Conservation (phyloP, 2,888 invertebrate species). For the Callosobruchus maculatus region DNA sequence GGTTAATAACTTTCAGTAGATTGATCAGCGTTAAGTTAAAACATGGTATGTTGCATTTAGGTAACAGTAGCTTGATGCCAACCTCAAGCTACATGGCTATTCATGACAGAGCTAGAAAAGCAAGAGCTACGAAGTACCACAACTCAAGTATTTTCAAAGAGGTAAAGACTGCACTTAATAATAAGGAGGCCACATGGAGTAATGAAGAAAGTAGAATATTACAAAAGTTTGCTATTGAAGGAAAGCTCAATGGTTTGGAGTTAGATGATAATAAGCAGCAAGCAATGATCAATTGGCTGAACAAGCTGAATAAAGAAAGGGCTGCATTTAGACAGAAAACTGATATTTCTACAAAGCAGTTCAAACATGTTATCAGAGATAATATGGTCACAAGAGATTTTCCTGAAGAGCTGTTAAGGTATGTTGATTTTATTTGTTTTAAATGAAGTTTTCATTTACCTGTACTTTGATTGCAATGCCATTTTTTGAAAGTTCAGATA, state of each 20-base stretch:
- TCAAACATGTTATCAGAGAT: slow-evolving; percentile 66
- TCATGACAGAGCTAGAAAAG: slow-evolving; percentile 73
- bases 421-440: not conserved
- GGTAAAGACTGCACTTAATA: slow-evolving; percentile 52
- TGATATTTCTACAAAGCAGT: slow-evolving; percentile 61
- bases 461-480: no score
- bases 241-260: slow-evolving; percentile 77
- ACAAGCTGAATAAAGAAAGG: slow-evolving; percentile 57
- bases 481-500: no score
- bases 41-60: not conserved
- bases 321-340: slow-evolving; percentile 65
- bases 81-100: slow-evolving; percentile 74
- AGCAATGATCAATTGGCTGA: slow-evolving; percentile 55
- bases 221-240: slow-evolving; percentile 77
- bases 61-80: slow-evolving; percentile 76
- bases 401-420: slow-evolving; percentile 64
- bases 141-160: slow-evolving; percentile 67
- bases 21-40: no score
- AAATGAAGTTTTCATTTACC: no score
- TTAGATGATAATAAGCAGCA: slow-evolving; percentile 54
- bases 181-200: slow-evolving; percentile 26
- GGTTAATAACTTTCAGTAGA: no score
- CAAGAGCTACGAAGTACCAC: slow-evolving; percentile 70
- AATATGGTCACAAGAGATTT: slow-evolving; percentile 66
- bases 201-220: slow-evolving; percentile 69